Evolutionary conservation across 1,140 invertebrate species (phyloP).

Genomic region (Neodiprion lecontei): DNA sequence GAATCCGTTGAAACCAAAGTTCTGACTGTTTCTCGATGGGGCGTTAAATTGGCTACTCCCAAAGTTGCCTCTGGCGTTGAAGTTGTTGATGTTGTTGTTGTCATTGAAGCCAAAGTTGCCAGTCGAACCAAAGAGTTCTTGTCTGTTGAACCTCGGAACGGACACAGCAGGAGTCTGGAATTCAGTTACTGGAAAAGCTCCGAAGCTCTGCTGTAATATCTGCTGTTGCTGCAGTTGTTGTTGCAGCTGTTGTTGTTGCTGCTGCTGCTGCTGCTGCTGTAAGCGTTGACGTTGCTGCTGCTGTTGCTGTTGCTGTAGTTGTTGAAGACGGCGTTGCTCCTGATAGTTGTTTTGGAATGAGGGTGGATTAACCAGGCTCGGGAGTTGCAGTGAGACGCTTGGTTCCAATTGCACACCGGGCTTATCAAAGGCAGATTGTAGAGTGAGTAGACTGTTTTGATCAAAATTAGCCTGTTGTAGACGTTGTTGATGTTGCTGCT

Average conservation of each 20-base stretch:
- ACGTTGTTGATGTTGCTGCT: slow-evolving; percentile 37
- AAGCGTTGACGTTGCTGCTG: slow-evolving; percentile 47
- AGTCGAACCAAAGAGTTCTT: slow-evolving; percentile 53
- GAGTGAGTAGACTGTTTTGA: slow-evolving; percentile 39
- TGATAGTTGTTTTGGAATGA: slow-evolving; percentile 38
- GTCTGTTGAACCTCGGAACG: slow-evolving; percentile 60
- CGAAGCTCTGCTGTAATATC: slow-evolving; percentile 60
- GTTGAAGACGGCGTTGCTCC: slow-evolving; percentile 34
- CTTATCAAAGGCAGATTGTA: slow-evolving; percentile 38
- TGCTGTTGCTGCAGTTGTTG: slow-evolving; percentile 57
- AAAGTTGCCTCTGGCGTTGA: slow-evolving; percentile 34
- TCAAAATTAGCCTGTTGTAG: slow-evolving; percentile 40
- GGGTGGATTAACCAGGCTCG: slow-evolving; percentile 37
- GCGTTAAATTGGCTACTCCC: slow-evolving; percentile 22
- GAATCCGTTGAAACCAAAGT: slow-evolving; percentile 16
- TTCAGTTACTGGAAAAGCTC: slow-evolving; percentile 51
- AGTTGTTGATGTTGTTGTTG: slow-evolving; percentile 45
- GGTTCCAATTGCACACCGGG: slow-evolving; percentile 53
- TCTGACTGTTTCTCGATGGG: slow-evolving; percentile 37
- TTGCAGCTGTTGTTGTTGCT: slow-evolving; percentile 46
- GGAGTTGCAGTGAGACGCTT: slow-evolving; percentile 54
- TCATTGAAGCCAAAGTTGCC: slow-evolving; percentile 67
- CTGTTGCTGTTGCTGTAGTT: slow-evolving; percentile 40
- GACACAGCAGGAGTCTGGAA: slow-evolving; percentile 57
- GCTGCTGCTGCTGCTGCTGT: slow-evolving; percentile 50